Conservation (phyloP, 2,113 vertebrate genomes). For the Myrmophylax atrothorax region DNA sequence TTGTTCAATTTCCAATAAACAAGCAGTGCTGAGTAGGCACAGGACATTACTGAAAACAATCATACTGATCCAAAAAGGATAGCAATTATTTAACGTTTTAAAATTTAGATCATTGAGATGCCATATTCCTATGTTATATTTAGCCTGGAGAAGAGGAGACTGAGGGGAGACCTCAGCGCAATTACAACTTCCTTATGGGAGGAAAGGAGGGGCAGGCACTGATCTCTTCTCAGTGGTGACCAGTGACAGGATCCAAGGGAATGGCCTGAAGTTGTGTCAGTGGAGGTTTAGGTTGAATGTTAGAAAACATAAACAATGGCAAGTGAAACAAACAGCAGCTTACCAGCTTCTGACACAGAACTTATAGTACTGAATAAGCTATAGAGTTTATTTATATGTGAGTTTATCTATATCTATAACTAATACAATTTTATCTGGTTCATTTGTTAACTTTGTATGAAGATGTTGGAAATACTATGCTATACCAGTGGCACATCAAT, state of each 20-base stretch:
- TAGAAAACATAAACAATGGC: background rate
- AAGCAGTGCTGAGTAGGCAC: background rate
- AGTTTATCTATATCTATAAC: background rate
- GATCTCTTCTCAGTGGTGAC: background rate
- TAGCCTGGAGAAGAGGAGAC: background rate
- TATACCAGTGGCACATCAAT: background rate
- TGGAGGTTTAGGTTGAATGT: background rate
- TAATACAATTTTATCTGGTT: background rate
- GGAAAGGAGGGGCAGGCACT: background rate
- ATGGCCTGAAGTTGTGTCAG: background rate
- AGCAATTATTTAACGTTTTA: constrained; percentile 4
- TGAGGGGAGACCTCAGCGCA: background rate
- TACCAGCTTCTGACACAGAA: background rate
- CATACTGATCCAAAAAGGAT: background rate
- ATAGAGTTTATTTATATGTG: background rate
- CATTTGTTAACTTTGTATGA: background rate
- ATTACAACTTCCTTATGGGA: background rate
- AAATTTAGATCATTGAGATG: background rate
- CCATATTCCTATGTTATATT: background rate
- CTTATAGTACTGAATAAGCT: background rate
- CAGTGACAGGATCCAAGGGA: background rate
- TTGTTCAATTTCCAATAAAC: constrained; percentile 4
- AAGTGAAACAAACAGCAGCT: background rate
- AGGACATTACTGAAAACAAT: constrained; percentile 17
- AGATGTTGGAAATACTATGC: background rate